phyloP scores from a whole-genome alignment of 2,888 invertebrate genomes.

The Drosophila dives region DNA sequence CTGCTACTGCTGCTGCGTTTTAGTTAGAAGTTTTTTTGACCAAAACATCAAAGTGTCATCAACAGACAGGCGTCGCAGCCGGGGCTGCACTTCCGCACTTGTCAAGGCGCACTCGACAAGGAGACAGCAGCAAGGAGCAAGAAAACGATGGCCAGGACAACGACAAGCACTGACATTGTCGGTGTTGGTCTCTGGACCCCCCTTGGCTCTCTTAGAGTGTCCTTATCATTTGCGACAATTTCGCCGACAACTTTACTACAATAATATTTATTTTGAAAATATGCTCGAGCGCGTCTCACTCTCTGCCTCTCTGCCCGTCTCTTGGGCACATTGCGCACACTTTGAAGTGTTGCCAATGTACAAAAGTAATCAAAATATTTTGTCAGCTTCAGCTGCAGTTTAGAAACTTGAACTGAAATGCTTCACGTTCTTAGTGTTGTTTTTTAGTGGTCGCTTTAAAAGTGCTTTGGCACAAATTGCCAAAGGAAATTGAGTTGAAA shows the following conservation, averaged over 20 bases:
- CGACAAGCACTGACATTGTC: slow-evolving; percentile 28
- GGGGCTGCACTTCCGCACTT: slow-evolving; percentile 52
- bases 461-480: slow-evolving; percentile 44
- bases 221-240: slow-evolving; percentile 72
- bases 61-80: slow-evolving; percentile 53
- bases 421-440: slow-evolving; percentile 1
- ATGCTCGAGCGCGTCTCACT: slow-evolving; percentile 48
- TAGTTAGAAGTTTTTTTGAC: slow-evolving; percentile 18
- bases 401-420: slow-evolving; percentile 22
- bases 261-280: slow-evolving; percentile 80
- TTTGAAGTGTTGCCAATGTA: slow-evolving; percentile 68
- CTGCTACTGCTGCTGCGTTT: slow-evolving; percentile 10
- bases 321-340: slow-evolving; percentile 19
- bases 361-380: slow-evolving; percentile 78
- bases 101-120: slow-evolving; percentile 22
- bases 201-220: slow-evolving; percentile 6
- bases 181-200: background rate
- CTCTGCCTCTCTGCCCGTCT: background rate
- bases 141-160: slow-evolving; percentile 6
- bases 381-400: slow-evolving; percentile 68
- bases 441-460: slow-evolving; percentile 41
- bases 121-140: slow-evolving; percentile 5
- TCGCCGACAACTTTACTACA: slow-evolving; percentile 72
- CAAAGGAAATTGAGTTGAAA: slow-evolving; percentile 55
- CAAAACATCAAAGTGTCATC: slow-evolving; percentile 70